Percentiles rank a stretch among this genome's conserved stretches.
phyloP scores from a whole-genome alignment of 2,113 vertebrate genomes.

The Mystacornis crossleyi region DNA sequence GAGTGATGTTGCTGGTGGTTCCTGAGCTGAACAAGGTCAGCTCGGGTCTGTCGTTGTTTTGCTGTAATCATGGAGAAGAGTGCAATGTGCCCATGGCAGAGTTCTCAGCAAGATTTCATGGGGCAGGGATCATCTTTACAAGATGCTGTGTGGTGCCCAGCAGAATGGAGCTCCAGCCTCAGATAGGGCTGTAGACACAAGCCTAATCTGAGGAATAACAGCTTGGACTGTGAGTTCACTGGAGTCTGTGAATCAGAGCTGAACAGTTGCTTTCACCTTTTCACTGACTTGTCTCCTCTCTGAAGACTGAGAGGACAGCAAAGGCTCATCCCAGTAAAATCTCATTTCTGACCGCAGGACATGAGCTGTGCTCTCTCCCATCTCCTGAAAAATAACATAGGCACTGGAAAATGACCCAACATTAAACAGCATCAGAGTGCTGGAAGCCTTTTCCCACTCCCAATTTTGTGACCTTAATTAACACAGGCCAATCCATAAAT shows the following conservation, averaged over 20 bases:
- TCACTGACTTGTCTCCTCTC: neutral
- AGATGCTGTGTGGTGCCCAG: neutral
- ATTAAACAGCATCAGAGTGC: neutral
- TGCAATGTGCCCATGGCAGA: neutral
- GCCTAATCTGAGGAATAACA: neutral
- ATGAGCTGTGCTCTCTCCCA: neutral
- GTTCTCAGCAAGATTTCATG: neutral
- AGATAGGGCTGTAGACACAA: neutral
- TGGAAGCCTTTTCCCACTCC: slow-evolving; percentile 55
- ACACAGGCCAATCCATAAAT: slow-evolving; percentile 56
- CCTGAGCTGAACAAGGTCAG: neutral
- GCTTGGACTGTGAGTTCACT: neutral
- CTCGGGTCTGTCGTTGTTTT: neutral
- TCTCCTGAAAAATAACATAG: neutral
- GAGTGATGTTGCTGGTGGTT: neutral
- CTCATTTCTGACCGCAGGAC: neutral
- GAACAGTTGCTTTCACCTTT: neutral
- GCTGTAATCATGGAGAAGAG: neutral
- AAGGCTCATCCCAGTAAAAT: neutral
- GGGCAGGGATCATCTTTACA: neutral
- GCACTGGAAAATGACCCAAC: neutral
- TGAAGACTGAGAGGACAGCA: neutral
- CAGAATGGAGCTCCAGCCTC: neutral
- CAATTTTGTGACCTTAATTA: slow-evolving; percentile 63
- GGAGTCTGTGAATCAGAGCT: neutral